A percentile compares a stretch with the other conserved stretches of the same genome.
Evolutionary conservation across 2,113 vertebrate species (phyloP).

Genomic region (Caranx ignobilis): DNA sequence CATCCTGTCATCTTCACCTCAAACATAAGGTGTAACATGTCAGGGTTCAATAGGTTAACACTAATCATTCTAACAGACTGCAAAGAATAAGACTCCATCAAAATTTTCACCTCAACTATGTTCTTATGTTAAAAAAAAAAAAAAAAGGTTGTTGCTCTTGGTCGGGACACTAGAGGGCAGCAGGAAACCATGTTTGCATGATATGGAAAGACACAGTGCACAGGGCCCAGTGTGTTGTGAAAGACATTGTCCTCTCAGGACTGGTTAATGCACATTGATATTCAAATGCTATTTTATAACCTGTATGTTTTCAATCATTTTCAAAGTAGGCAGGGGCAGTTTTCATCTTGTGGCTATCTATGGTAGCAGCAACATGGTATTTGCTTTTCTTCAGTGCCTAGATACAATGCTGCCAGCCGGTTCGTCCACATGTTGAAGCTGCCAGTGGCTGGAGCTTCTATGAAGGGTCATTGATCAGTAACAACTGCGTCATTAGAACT

Average conservation of each 20-base stretch:
- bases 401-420: not conserved
- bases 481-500: slow-evolving; percentile 41
- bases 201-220: not conserved
- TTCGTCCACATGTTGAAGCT: not conserved
- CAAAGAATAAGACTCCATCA: no score
- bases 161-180: slow-evolving; percentile 73
- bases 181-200: slow-evolving; percentile 17
- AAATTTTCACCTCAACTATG: no score
- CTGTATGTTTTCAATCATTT: not conserved
- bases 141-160: not conserved
- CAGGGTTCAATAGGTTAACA: no score
- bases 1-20: no score
- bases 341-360: not conserved
- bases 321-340: not conserved
- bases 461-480: slow-evolving; percentile 40
- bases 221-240: not conserved
- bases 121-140: no score
- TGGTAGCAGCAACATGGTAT: not conserved
- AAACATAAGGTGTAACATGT: no score
- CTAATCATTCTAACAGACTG: no score
- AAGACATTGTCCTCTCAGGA: not conserved
- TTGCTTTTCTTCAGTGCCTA: not conserved
- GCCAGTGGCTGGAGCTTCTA: not conserved
- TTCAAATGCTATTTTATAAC: not conserved
- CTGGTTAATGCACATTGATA: not conserved